Conservation (phyloP, 2,113 vertebrate species). For the Pholis gunnellus region DNA sequence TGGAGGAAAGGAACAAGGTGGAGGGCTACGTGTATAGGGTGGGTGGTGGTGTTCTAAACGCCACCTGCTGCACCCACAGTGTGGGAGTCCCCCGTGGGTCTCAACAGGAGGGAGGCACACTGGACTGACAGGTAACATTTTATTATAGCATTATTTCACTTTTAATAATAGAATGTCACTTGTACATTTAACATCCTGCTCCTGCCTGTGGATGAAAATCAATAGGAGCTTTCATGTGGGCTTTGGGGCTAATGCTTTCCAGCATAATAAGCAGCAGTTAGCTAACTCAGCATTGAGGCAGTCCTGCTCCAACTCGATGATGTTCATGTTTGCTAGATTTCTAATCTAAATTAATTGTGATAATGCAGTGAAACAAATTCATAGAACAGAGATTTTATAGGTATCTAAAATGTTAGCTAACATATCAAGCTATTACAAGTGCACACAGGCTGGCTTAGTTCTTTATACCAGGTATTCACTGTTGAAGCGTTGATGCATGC, state of each 20-base stretch:
- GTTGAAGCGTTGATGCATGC: neutral
- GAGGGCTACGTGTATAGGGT: neutral
- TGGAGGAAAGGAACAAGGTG: constrained; percentile 1
- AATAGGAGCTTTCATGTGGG: neutral
- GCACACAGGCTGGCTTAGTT: neutral
- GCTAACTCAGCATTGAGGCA: neutral
- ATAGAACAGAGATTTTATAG: neutral
- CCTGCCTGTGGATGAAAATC: neutral
- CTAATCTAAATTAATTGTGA: neutral
- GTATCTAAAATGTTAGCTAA: neutral
- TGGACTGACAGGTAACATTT: constrained; percentile 14
- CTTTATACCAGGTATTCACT: neutral
- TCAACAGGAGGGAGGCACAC: constrained; percentile 9
- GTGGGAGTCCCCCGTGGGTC: neutral
- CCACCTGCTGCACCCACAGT: constrained; percentile 29
- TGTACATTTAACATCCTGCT: constrained; percentile 1
- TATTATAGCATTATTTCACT: neutral
- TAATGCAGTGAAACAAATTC: neutral
- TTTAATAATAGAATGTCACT: neutral
- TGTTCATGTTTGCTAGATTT: neutral
- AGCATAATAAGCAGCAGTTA: neutral
- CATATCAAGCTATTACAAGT: no score
- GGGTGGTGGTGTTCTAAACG: constrained; percentile 54
- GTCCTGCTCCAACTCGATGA: neutral
- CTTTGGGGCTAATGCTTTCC: neutral